Conservation (phyloP, 2,888 invertebrate genomes). For the Acronicta psi region DNA sequence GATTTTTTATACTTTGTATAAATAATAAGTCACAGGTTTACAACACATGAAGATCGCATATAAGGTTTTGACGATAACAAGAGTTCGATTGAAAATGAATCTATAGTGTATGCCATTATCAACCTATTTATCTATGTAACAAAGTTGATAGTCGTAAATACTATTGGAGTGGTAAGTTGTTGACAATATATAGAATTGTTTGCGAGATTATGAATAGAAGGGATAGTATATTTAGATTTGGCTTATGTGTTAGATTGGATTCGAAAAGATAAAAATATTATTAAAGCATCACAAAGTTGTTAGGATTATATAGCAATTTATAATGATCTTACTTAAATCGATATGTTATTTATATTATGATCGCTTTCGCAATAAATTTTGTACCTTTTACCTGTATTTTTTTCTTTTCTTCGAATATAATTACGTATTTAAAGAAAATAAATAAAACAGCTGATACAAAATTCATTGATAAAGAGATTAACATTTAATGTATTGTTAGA, state of each 20-base stretch:
- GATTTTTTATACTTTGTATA: conserved; percentile 7
- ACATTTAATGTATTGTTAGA: conserved; percentile 45
- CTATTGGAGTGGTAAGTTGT: conserved; percentile 23
- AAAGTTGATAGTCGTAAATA: conserved; percentile 29
- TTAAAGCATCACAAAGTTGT: conserved; percentile 38
- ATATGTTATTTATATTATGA: conserved; percentile 52
- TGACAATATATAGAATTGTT: conserved; percentile 42
- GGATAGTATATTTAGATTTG: conserved; percentile 28
- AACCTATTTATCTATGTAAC: conserved; percentile 1
- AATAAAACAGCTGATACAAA: neutral
- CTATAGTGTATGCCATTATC: conserved; percentile 24
- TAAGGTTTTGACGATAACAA: conserved; percentile 5
- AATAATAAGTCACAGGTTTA: conserved; percentile 12
- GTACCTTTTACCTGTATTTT: neutral
- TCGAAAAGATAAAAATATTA: conserved; percentile 19
- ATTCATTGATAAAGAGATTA: conserved; percentile 1
- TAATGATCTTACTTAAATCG: conserved; percentile 53
- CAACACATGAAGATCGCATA: conserved; percentile 2
- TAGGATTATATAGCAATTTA: conserved; percentile 44
- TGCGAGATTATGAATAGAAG: conserved; percentile 43
- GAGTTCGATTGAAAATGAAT: conserved; percentile 2
- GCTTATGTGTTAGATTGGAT: conserved; percentile 26
- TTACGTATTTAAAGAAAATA: neutral
- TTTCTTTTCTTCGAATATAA: neutral
- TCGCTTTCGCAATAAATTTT: neutral